Evolutionary conservation across 2,113 vertebrate species (phyloP), one percentile per base, ranked within the genome.

Genomic region (Gavialis gangeticus): DNA sequence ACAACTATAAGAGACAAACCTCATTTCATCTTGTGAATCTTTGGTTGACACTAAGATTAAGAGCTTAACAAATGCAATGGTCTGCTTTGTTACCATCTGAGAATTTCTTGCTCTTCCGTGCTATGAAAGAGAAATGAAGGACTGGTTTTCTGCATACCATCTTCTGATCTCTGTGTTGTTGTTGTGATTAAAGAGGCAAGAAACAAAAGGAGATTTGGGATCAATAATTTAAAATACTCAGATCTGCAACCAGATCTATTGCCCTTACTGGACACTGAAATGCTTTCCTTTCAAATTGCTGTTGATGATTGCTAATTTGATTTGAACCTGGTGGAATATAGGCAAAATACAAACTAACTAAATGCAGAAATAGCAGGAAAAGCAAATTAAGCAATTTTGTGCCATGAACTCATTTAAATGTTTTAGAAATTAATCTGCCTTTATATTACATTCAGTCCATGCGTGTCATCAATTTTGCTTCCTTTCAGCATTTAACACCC

Each of bases 1-100:
- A 94, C 78, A 95, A 94, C 87, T 93, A 71, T 37, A 79, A 84
- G 85, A 95, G 81, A 93, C 91, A 96, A 95, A 94, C 84, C 94
- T 94, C 89, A 93, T 89, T 95, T 95, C 87, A 92, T 85, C 80
- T 93, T 69, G 60, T 85, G 90, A 95, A 91, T 56, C 77, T 94
- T 94, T 96, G 66, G 83, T 76, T 97, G 88, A 88, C 84, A 91
- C 59, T 84, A 91, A 95, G 95, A 97, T 97, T 96, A 97, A 96
- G 80, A 84, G 84, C 54, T 96, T 96, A 95, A 90, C 84, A 93
- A 95, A 75, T 85, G 69, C 85, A 90, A 34, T 64, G 93, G 76
- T 95, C 87, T 95, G 79, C 60, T 92, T n/a, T 57, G 78, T 89
- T 96, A 84, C 93, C 78, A 85, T 95, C 82, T 0, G 6, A 96